Base-by-base conservation (phyloP, 1,140 invertebrate genomes). In the Hesperophylax magnus region DNA sequence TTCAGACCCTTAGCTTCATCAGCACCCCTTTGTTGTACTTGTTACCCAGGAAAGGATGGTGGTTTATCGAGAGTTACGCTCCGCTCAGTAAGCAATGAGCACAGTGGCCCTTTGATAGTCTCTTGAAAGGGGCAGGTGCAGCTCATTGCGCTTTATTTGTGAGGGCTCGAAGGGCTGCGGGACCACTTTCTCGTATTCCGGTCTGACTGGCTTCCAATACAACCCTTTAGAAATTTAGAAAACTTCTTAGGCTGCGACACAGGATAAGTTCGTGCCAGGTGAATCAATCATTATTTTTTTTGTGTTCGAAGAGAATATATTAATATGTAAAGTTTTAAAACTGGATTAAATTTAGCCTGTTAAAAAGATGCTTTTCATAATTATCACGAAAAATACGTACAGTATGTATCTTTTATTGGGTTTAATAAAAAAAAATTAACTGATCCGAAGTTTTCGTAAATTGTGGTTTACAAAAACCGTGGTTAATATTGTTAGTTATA, bases 71-170 rank as follows among this genome's bases (percentile, higher is more conserved):
- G 53, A 83, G 60, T 80, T 76, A 78, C 17, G 56, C 58, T 31
- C 14, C 31, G 69, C 56, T 18, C 20, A 58, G 1, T 58, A 58
- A 18, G 20, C 56, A 18, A 18, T 22, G n/a, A 20, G 24, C 61
- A 39, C 31, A 27, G 63, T 67, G 63, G 65, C 74, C 82, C 61
- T 83, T 83, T 83, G 75, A 81, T 75, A 2, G 39, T 14, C 9
- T 2, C 39, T 72, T 54, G 54, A 76, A 39, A 71, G 79, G 69
- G 82, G 82, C 82, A 83, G 82, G 82, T 83, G 82, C 31, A 81
- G 75, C 79, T 83, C 82, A 83, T 83, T 83, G 78, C 79, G 79
- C 61, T 77, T 83, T 79, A 83, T 83, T 83, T 83, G 79, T 83
- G 72, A 81, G 79, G 82, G 82, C 82, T 58, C 60, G 27, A 77